phyloP scores from a whole-genome alignment of 2,888 invertebrate genomes.

The Drosophila melanosoma region DNA sequence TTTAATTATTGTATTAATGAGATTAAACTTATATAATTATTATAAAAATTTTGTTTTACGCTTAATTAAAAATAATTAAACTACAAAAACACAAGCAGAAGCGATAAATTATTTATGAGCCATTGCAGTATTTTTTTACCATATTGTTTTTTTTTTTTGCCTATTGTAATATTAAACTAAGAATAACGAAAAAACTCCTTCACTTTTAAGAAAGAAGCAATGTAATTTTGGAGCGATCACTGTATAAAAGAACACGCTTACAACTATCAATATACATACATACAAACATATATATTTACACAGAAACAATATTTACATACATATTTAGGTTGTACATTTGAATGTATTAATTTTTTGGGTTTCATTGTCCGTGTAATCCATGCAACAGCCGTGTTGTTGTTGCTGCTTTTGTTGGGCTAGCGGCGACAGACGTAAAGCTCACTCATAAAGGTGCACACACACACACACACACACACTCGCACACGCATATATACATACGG shows the following conservation, averaged over 20 bases:
- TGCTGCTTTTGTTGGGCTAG: slow-evolving; percentile 9
- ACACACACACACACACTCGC: slow-evolving; percentile 12
- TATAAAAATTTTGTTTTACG: neutral
- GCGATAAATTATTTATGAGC: neutral
- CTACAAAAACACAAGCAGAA: neutral
- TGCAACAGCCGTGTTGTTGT: slow-evolving; percentile 41
- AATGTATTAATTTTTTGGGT: slow-evolving; percentile 35
- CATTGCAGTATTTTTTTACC: neutral
- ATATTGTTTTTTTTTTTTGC: too few species aligned
- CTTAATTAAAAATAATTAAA: neutral
- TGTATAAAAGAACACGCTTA: slow-evolving; percentile 5
- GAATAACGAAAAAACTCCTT: neutral
- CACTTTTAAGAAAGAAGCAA: neutral
- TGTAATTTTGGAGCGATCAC: slow-evolving; percentile 4
- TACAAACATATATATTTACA: slow-evolving; percentile 4
- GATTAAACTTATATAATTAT: neutral
- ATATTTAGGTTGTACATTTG: neutral
- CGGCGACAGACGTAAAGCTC: slow-evolving; percentile 45
- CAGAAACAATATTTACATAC: neutral
- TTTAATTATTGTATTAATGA: neutral
- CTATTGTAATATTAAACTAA: neutral
- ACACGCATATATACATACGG: slow-evolving; percentile 16
- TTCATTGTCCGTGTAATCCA: slow-evolving; percentile 57
- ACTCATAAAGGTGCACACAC: slow-evolving; percentile 43
- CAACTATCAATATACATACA: neutral